A percentile compares a stretch with the other conserved stretches of the same genome.
Conservation (phyloP, 1,140 invertebrate species). For the Drosophila carrolli region DNA sequence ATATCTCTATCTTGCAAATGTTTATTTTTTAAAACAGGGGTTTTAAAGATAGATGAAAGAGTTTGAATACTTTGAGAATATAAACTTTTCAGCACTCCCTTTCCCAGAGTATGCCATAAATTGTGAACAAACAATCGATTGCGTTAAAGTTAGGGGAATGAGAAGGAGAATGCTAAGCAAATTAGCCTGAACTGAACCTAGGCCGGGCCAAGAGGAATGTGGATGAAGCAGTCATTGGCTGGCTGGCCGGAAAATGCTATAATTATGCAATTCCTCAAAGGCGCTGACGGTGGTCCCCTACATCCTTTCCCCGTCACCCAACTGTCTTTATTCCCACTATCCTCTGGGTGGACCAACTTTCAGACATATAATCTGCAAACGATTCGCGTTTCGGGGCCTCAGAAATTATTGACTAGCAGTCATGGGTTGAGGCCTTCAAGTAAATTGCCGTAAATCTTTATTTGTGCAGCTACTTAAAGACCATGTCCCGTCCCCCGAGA, state of each 20-base stretch:
- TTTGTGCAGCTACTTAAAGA: conserved; percentile 81
- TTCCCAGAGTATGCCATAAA: conserved; percentile 17
- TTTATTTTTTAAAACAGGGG: too few species aligned
- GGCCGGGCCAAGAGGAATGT: conserved; percentile 52
- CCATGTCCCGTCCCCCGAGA: conserved; percentile 8
- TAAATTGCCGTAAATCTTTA: conserved; percentile 81
- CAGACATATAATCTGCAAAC: conserved; percentile 67
- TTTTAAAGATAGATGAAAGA: too few species aligned
- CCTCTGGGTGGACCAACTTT: neutral
- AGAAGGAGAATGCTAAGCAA: conserved; percentile 57
- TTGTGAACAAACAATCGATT: conserved; percentile 49
- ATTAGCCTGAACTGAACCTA: conserved; percentile 55
- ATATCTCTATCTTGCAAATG: too few species aligned
- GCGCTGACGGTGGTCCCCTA: conserved; percentile 76
- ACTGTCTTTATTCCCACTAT: conserved; percentile 9
- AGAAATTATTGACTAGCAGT: conserved; percentile 75
- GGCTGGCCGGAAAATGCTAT: conserved; percentile 68
- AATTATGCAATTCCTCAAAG: conserved; percentile 84
- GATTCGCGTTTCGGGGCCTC: conserved; percentile 57
- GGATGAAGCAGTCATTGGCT: conserved; percentile 35
- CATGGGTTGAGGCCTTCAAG: conserved; percentile 64
- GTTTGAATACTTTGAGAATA: too few species aligned
- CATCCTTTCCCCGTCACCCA: neutral
- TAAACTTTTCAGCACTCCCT: neutral
- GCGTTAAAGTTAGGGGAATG: conserved; percentile 17